Conservation (phyloP, 2,113 vertebrate species). For the Tetrax tetrax region DNA sequence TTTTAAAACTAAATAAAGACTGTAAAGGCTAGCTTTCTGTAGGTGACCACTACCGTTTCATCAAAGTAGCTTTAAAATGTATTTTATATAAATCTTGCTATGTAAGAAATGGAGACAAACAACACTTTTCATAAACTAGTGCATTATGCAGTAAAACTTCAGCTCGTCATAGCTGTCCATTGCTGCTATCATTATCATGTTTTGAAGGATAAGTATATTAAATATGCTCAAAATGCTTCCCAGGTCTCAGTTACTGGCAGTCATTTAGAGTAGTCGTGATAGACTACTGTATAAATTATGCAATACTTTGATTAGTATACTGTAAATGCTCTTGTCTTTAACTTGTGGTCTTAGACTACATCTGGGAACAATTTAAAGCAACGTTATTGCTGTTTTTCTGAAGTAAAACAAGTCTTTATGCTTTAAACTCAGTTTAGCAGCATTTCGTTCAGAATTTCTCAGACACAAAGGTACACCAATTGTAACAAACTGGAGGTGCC, state of each 20-base stretch:
- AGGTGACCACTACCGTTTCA: neutral
- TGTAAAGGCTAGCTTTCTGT: neutral
- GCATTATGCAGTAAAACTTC: neutral
- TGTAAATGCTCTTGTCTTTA: neutral
- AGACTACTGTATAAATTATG: neutral
- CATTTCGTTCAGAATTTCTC: neutral
- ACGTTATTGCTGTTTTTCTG: neutral
- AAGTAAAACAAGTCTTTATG: neutral
- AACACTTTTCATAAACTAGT: neutral
- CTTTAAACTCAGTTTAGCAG: neutral
- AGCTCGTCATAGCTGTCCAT: neutral
- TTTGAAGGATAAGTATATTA: neutral
- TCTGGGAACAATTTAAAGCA: constrained; percentile 4
- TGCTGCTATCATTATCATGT: neutral
- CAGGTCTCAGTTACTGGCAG: neutral
- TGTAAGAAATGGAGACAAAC: neutral
- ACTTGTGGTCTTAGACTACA: neutral
- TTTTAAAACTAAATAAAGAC: neutral
- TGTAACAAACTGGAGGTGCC: neutral
- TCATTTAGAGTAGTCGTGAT: neutral
- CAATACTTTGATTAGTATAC: neutral
- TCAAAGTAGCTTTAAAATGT: neutral
- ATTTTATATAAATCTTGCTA: neutral
- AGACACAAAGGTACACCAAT: neutral
- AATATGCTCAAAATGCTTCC: neutral